Evolutionary conservation across 2,888 invertebrate genomes (phyloP).

Genomic region (Acanthoscelides obtectus): DNA sequence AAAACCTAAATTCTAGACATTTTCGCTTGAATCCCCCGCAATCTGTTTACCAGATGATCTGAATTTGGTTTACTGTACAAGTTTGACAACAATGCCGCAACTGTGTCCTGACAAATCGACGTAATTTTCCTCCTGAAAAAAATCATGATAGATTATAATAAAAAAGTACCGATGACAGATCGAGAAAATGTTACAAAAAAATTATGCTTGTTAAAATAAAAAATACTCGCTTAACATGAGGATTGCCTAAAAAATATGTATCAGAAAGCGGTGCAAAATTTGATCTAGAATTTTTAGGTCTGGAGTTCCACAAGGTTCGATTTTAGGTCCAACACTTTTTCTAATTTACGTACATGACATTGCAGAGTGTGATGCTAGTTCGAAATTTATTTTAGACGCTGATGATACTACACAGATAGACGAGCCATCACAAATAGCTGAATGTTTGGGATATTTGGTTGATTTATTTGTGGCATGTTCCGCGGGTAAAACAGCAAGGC

Average conservation of each 20-base stretch:
- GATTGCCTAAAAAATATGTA: no score
- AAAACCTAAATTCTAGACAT: conserved; percentile 62
- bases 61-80: conserved; percentile 72
- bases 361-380: background rate
- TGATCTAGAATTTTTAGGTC: no score
- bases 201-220: no score
- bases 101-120: conserved; percentile 68
- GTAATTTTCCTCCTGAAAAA: conserved; percentile 61
- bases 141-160: conserved; percentile 11
- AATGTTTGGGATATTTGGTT: no score
- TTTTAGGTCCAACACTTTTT: background rate
- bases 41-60: conserved; percentile 55
- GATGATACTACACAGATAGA: background rate
- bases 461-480: no score
- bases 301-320: background rate
- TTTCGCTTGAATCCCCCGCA: conserved; percentile 55
- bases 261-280: no score
- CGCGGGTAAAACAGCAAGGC: no score
- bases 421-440: no score
- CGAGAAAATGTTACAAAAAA: no score
- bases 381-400: background rate
- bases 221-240: no score
- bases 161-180: background rate
- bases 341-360: background rate
- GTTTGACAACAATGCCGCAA: conserved; percentile 68